Percentiles rank a stretch among this genome's conserved stretches.
Conservation (phyloP, 1,140 invertebrate species). For the Eurosta solidaginis region DNA sequence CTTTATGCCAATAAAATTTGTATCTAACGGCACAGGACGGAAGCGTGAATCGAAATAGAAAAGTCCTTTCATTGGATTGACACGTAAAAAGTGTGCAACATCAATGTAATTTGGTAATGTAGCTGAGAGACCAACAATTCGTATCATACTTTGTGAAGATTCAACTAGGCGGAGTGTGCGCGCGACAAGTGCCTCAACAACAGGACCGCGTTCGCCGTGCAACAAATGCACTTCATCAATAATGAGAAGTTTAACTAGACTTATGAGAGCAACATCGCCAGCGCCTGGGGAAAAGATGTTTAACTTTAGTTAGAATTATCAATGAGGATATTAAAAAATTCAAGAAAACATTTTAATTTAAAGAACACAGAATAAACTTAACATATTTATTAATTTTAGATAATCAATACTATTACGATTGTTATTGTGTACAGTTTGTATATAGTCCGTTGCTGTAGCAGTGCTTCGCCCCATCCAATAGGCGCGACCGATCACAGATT, state of each 20-base stretch:
- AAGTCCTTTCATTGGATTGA: constrained; percentile 90
- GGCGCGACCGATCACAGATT: too few species aligned
- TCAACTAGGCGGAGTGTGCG: constrained; percentile 94
- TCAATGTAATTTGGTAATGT: constrained; percentile 98
- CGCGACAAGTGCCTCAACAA: constrained; percentile 96
- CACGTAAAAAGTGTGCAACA: constrained; percentile 91
- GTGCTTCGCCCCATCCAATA: too few species aligned
- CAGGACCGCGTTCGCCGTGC: constrained; percentile 96
- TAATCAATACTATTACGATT: too few species aligned
- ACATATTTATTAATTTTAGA: neutral
- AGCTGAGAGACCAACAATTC: constrained; percentile 96
- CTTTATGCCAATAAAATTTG: constrained; percentile 93
- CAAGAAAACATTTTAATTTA: neutral
- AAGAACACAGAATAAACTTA: neutral
- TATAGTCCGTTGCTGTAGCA: too few species aligned
- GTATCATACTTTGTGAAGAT: constrained; percentile 93
- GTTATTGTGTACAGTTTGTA: too few species aligned
- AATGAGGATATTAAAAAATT: neutral
- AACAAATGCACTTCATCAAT: constrained; percentile 99
- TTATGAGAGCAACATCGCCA: constrained; percentile 88
- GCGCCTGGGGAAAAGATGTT: constrained; percentile 41
- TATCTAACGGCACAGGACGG: constrained; percentile 91
- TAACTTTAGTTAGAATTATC: neutral
- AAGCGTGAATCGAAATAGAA: constrained; percentile 98
- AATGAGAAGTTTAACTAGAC: constrained; percentile 91